These are phyloP conservation scores for Pollenia amentaria DNA, from an alignment of 2,888 invertebrate genomes.

Conservation along the genomic window DNA sequence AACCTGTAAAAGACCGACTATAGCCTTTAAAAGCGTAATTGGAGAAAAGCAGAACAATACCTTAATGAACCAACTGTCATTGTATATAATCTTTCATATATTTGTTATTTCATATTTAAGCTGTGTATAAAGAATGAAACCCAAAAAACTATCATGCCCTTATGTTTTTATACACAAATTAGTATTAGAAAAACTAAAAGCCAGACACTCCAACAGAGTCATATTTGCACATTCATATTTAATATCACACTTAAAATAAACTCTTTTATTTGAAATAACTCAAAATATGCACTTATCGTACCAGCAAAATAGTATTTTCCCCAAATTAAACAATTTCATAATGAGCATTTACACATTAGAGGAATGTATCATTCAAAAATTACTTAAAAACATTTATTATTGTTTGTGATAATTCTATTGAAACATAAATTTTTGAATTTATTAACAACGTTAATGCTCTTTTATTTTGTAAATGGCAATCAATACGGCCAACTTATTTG, in stretches of 20 bases:
- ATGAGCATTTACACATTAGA: too few species aligned
- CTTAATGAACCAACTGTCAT: constrained; percentile 16
- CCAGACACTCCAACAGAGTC: neutral
- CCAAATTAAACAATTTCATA: neutral
- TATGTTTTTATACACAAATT: constrained; percentile 31
- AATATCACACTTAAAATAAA: too few species aligned
- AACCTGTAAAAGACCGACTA: neutral
- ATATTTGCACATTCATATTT: too few species aligned
- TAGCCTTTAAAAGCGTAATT: constrained; percentile 19
- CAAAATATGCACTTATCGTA: too few species aligned
- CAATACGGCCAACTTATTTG: neutral
- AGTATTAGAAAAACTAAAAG: constrained; percentile 16
- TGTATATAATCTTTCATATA: neutral
- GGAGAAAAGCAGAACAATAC: constrained; percentile 15
- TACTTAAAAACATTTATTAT: neutral
- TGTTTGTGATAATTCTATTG: neutral
- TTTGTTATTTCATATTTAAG: constrained; percentile 5
- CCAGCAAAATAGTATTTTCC: neutral
- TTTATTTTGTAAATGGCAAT: neutral
- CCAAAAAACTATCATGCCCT: neutral
- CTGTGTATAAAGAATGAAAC: neutral
- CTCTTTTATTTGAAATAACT: too few species aligned
- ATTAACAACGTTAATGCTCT: neutral
- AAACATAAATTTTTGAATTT: neutral
- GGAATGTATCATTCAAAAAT: neutral